Conservation (phyloP, 2,888 invertebrate species). For the Tenthredo scrophulariae region DNA sequence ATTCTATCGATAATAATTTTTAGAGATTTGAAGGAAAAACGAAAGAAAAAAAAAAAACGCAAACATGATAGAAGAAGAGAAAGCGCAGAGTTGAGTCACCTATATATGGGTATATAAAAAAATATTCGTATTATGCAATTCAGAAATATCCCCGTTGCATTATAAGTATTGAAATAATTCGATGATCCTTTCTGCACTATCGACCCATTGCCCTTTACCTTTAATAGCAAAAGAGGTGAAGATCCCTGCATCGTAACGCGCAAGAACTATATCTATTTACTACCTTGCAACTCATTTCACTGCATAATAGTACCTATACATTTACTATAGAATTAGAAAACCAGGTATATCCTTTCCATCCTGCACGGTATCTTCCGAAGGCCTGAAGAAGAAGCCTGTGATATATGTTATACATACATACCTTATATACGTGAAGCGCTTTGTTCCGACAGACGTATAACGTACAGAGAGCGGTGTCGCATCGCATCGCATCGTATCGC, state of each 20-base stretch:
- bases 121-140: too few relatives aligned
- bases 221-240: not conserved
- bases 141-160: too few relatives aligned
- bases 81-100: too few relatives aligned
- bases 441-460: constrained; percentile 39
- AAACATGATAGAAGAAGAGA: too few relatives aligned
- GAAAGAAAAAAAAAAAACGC: too few relatives aligned
- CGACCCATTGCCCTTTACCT: not conserved
- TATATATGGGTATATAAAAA: too few relatives aligned
- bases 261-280: not conserved
- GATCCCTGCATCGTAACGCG: not conserved
- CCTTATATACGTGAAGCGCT: constrained; percentile 16
- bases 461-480: constrained; percentile 8
- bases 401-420: not conserved
- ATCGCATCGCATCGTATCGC: constrained; percentile 55
- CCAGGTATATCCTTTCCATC: not conserved
- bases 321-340: not conserved
- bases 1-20: too few relatives aligned
- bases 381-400: not conserved
- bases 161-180: not conserved
- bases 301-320: not conserved
- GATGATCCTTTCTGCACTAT: not conserved
- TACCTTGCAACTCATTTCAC: not conserved
- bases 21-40: too few relatives aligned
- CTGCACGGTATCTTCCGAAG: not conserved